Percentiles rank a stretch among this genome's conserved stretches.
Conservation (phyloP, 2,113 vertebrate species). For the Amphiprion percula region DNA sequence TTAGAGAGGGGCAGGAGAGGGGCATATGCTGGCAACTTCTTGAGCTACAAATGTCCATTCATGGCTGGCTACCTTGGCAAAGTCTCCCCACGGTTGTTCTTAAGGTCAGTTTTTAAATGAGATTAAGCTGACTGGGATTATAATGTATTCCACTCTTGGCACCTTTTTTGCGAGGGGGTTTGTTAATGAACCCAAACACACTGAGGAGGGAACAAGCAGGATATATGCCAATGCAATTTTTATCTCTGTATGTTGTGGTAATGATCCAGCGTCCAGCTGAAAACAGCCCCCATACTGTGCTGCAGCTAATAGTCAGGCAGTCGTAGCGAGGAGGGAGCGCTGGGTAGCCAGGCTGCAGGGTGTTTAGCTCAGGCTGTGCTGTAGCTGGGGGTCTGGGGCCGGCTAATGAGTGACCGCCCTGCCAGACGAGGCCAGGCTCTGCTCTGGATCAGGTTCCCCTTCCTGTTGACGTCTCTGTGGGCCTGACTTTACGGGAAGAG, state of each 20-base stretch:
- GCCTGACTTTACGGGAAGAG: slow-evolving; percentile 86
- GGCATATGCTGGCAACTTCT: slow-evolving; percentile 65
- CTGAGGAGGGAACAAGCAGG: slow-evolving; percentile 19
- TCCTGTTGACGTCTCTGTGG: slow-evolving; percentile 86
- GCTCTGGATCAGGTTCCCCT: slow-evolving; percentile 87
- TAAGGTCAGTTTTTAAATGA: slow-evolving; percentile 43
- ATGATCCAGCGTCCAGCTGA: slow-evolving; percentile 63
- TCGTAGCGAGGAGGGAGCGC: slow-evolving; percentile 37
- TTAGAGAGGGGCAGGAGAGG: slow-evolving; percentile 59
- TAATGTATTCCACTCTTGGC: slow-evolving; percentile 49
- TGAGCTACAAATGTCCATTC: slow-evolving; percentile 53
- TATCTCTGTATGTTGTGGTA: slow-evolving; percentile 49
- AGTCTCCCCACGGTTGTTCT: slow-evolving; percentile 33
- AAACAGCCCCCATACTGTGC: slow-evolving; percentile 51
- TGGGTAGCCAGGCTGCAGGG: slow-evolving; percentile 60
- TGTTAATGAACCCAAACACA: slow-evolving; percentile 42
- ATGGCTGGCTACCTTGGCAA: slow-evolving; percentile 18
- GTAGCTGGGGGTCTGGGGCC: slow-evolving; percentile 68
- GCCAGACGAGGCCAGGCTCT: slow-evolving; percentile 78
- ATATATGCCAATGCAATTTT: slow-evolving; percentile 52
- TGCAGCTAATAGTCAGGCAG: slow-evolving; percentile 46
- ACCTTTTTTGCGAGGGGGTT: slow-evolving; percentile 20
- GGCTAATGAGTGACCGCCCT: slow-evolving; percentile 82
- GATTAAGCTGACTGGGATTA: slow-evolving; percentile 45
- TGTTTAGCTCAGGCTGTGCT: slow-evolving; percentile 61